Evolutionary conservation across 2,113 vertebrate genomes (phyloP).

Genomic region (Uropsilus gracilis): DNA sequence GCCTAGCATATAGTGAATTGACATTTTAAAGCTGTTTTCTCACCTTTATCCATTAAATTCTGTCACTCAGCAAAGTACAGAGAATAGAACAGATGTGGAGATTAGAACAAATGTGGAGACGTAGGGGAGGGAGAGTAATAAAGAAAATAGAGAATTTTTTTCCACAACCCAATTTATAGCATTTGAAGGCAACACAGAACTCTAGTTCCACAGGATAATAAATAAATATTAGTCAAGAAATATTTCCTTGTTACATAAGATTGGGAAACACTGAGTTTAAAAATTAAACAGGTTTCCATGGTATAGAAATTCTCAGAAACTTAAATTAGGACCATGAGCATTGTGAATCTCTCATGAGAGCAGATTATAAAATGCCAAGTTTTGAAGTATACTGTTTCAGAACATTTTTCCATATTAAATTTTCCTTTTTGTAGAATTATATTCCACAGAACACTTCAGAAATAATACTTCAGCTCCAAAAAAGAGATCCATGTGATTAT

Average conservation of each 20-base stretch:
- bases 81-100: not conserved
- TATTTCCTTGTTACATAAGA: not conserved
- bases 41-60: not conserved
- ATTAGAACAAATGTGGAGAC: not conserved
- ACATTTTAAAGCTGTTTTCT: not conserved
- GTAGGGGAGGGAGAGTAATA: not conserved
- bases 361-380: not conserved
- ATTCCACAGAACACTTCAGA: not conserved
- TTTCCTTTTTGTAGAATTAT: not conserved
- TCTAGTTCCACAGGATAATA: not conserved
- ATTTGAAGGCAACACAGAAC: not conserved
- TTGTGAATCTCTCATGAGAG: not conserved
- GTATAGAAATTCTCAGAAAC: not conserved
- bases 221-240: not conserved
- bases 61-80: not conserved
- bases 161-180: not conserved
- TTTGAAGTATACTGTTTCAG: not conserved
- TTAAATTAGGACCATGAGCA: not conserved
- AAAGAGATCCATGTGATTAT: not conserved
- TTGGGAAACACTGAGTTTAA: not conserved
- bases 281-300: not conserved
- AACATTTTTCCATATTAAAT: not conserved
- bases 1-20: not conserved
- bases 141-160: not conserved
- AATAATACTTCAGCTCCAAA: not conserved